These are phyloP conservation scores for Euclidia mi DNA, from an alignment of 2,888 invertebrate species.

Conservation along the genomic window DNA sequence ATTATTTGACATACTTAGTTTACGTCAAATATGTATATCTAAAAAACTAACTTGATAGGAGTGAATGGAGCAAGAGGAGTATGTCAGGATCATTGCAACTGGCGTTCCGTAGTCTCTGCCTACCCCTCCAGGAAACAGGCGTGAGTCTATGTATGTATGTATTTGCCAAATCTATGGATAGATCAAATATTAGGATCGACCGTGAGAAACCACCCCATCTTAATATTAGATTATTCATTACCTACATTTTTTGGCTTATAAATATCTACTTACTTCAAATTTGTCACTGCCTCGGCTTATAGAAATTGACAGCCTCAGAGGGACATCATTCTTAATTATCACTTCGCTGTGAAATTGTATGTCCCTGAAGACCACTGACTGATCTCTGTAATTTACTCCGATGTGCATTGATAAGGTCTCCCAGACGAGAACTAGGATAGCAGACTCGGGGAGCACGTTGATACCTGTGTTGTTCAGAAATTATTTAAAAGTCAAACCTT, in stretches of 20 bases:
- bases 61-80: too few species aligned
- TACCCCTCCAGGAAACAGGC: too few species aligned
- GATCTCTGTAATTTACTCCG: constrained; percentile 69
- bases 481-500: background rate
- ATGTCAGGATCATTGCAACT: too few species aligned
- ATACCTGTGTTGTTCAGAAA: constrained; percentile 76
- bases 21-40: too few species aligned
- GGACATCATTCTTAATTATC: constrained; percentile 43
- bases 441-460: constrained; percentile 92
- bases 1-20: too few species aligned
- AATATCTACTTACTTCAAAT: constrained; percentile 62
- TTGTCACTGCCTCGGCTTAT: constrained; percentile 59
- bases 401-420: constrained; percentile 83
- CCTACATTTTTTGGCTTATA: background rate
- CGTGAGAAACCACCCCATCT: too few species aligned
- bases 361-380: constrained; percentile 58
- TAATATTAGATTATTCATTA: too few species aligned
- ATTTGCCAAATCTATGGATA: too few species aligned
- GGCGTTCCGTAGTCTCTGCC: too few species aligned
- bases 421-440: constrained; percentile 84
- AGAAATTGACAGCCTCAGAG: constrained; percentile 51
- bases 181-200: too few species aligned
- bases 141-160: too few species aligned
- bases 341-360: constrained; percentile 60
- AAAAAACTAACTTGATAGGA: too few species aligned